phyloP scores from a whole-genome alignment of 2,797 vertebrate species.

The Prionace glauca region DNA sequence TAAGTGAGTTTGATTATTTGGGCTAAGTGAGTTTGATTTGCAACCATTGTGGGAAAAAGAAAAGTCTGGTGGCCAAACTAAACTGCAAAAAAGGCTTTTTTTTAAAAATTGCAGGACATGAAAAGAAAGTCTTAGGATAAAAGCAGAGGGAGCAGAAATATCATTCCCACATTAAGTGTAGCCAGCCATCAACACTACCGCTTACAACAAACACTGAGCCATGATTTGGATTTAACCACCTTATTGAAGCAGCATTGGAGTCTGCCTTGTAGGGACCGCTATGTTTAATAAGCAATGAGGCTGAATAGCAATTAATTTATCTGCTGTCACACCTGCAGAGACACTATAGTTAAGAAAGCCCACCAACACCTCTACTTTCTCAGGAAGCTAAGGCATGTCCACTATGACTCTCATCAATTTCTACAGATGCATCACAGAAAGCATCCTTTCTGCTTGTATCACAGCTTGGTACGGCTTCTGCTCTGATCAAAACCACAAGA shows the following conservation, averaged over 20 bases:
- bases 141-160: not conserved
- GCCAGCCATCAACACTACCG: not conserved
- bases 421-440: too few species aligned
- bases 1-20: not conserved
- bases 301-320: not conserved
- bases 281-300: not conserved
- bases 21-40: not conserved
- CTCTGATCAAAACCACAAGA: too few species aligned
- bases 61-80: not conserved
- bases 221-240: not conserved
- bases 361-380: too few species aligned
- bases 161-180: not conserved
- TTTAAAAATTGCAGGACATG: not conserved
- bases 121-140: not conserved
- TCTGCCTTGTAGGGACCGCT: not conserved
- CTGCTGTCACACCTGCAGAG: not conserved
- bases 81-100: not conserved
- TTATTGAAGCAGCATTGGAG: not conserved
- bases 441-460: too few species aligned
- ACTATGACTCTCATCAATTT: too few species aligned
- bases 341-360: too few species aligned
- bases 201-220: not conserved
- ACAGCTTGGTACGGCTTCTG: too few species aligned
- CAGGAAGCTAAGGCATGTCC: too few species aligned
- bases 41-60: not conserved